Evolutionary conservation across 2,113 vertebrate species (phyloP), one percentile per base, ranked within the genome.

Genomic region (Varanus salvator): DNA sequence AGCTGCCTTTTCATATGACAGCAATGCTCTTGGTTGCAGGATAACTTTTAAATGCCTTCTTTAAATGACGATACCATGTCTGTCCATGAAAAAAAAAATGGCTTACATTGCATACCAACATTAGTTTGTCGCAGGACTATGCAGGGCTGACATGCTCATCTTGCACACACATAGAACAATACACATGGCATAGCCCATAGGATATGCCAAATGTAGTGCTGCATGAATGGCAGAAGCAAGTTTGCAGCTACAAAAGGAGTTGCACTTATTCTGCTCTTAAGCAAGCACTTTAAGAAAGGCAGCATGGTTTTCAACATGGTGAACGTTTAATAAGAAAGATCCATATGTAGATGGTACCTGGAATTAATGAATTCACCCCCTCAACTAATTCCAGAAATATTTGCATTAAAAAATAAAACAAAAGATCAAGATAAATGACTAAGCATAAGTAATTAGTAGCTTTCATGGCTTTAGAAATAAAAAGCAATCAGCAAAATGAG

Each of bases 11-110:
- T 44, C 38, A 82, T 48, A 69, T 78, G 64, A 31, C 54, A 84
- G 54, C 57, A 76, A n/a, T 76, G 34, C 6, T 66, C 64, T 9
- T 6, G 12, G 31, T 21, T 31, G 6, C 34, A 17, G 69, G 29
- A n/a, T 80, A 83, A 89, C 38, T 83, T 84, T 74, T 23, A 84
- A 75, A 82, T 88, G 57, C 60, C 27, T 66, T 2, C 60, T 38
- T 76, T 27, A 86, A 86, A 89, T 74, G n/a, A 8, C 66, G 66
- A 17, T 48, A 31, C 52, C 19, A 34, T 66, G 52, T 66, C 21
- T 9, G 23, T 76, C 29, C 29, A 84, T 66, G 25, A 54, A 57
- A 81, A 27, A 27, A 71, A 64, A 64, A 2, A 31, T 23, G 57
- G 60, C 15, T 64, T 19, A 76, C 19, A 68, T 15, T 6, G 60